Evolutionary conservation across 2,113 vertebrate species (phyloP), one percentile per base, ranked within the genome.

Genomic region (Eptesicus fuscus): DNA sequence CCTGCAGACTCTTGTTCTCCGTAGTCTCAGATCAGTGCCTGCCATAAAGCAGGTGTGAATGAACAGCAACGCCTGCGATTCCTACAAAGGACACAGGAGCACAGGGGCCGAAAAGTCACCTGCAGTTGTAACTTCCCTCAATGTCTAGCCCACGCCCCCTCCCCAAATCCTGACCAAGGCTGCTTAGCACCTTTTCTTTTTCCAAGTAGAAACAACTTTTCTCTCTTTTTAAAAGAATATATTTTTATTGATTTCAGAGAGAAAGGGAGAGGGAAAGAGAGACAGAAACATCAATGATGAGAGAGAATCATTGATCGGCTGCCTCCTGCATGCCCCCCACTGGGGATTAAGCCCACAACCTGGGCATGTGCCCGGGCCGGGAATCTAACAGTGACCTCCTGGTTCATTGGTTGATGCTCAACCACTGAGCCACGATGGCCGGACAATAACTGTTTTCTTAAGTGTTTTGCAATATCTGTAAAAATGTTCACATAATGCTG

Each of bases 171-270:
- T 40, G 20, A 44, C 80, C 44, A 14, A 13, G 14, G 13, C 28
- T 94, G 51, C 77, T 76, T 85, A 49, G 30, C 16, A 12, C 3
- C 14, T 71, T 83, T 93, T 67, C 20, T 92, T 84, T 95, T 87
- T 42, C n/a, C 44, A 42, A 49, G 53, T 16, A 35, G n/a, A 88
- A 74, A 10, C 22, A 71, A 44, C 20, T 59, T 87, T 86, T 37
- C 11, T 11, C 16, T 35, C 23, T 61, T 61, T 61, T 28, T 28
- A 28, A 61, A 61, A 61, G 2, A 61, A 61, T 61, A 61, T 61
- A 28, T 61, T 61, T 25, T 61, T 28, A 28, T 61, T 61, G 59
- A 61, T 61, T 61, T 28, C 9, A 3, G 25, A 61, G 59, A 61
- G 25, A 25, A 61, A 61, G 59, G 59, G 59, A 61, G 59, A 28